These are phyloP conservation scores for Gobionotothen gibberifrons DNA, from an alignment of 2,797 vertebrate species.

Conservation along the genomic window DNA sequence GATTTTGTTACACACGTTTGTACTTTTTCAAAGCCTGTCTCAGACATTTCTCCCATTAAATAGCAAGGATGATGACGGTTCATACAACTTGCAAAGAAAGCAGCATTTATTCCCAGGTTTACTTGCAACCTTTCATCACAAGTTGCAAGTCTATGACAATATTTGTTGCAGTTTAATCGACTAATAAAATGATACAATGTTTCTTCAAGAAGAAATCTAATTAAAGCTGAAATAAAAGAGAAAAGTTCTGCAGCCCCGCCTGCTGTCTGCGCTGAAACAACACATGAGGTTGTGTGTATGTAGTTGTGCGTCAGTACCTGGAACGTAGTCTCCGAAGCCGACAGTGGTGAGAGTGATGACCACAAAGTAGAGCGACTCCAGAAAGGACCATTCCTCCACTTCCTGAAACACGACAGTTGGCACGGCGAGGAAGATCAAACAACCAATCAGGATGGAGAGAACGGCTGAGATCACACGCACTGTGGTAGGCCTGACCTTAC, in stretches of 20 bases:
- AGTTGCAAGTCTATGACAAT: neutral
- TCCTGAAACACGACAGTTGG: constrained; percentile 90
- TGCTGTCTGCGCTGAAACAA: neutral
- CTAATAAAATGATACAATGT: too few species aligned
- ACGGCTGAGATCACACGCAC: constrained; percentile 90
- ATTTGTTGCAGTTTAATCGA: too few species aligned
- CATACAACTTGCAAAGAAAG: neutral
- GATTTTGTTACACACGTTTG: too few species aligned
- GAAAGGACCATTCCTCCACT: constrained; percentile 88
- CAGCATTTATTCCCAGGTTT: neutral
- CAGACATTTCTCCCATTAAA: too few species aligned
- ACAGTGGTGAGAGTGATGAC: constrained; percentile 94
- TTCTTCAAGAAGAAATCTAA: too few species aligned
- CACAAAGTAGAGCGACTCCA: constrained; percentile 93
- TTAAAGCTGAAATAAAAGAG: too few species aligned
- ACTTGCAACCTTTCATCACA: neutral
- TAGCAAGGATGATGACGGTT: neutral
- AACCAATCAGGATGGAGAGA: constrained; percentile 92
- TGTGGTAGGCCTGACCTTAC: constrained; percentile 87
- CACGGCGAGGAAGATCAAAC: constrained; percentile 90
- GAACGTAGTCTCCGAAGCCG: constrained; percentile 93
- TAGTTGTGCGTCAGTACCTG: constrained; percentile 73
- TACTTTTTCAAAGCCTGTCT: too few species aligned
- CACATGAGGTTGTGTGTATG: neutral
- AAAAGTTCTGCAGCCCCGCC: neutral